Evolutionary conservation across 2,888 invertebrate species (phyloP), one percentile per base, ranked within the genome.

Genomic region (Ctenicera cuprea): DNA sequence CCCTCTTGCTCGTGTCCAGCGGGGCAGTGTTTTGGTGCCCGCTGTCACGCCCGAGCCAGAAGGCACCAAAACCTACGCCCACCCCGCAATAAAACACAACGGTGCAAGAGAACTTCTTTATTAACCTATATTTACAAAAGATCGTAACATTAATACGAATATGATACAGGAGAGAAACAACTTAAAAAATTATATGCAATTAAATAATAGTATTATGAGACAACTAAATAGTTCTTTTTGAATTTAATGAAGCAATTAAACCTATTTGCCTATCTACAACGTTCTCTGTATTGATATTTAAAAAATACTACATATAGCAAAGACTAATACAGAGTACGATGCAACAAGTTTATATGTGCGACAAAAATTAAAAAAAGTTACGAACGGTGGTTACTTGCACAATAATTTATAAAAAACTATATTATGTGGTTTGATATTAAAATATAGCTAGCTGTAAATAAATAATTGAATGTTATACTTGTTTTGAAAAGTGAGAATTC

Each of bases 31-130:
- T 87, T 87, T 87, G 87, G 87, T 87, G 87, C 87, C 87, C 87
- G 86, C 86, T 85, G 85, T 83, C 85, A 86, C 84, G 83, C 82
- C 83, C 85, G 86, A 86, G 87, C 87, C 86, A 83, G 85, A 85
- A 85, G 86, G 87, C 90, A 90, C 90, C 91, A 91, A 91, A 91
- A 91, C 86, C 87, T 86, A 85, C 87, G 85, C 84, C 86, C 83
- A 85, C 86, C 87, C 86, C 86, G 71, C 68, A 74, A 79, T 88
- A 88, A 80, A 86, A 85, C 84, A 85, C 83, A 87, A 88, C 81
- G 79, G 84, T 82, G 87, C 87, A 87, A 87, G 87, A 87, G 87
- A 87, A 87, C 86, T 87, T 86, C 86, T 87, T 87, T 87, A 87
- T 86, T 86, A 75, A 79, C 76, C 76, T 77, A 74, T 82, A 81